Evolutionary conservation across 2,888 invertebrate genomes (phyloP).

Genomic region (Cryptocheilus praepositus): DNA sequence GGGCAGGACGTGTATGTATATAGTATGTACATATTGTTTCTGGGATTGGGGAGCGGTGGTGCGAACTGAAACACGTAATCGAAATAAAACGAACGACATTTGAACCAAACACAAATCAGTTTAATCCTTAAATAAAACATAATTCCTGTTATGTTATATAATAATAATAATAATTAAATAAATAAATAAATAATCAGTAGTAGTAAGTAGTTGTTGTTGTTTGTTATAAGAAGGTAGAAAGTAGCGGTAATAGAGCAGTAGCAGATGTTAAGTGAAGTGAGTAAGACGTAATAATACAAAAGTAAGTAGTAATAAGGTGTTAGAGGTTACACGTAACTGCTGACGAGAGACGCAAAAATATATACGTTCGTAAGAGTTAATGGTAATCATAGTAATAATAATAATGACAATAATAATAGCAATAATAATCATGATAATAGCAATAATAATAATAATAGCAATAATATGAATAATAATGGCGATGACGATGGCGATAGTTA

Average conservation of each 20-base stretch:
- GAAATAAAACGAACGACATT: slow-evolving; percentile 71
- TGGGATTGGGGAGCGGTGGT: slow-evolving; percentile 26
- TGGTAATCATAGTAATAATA: slow-evolving; percentile 44
- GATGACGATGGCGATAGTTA: slow-evolving; percentile 55
- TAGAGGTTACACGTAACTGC: slow-evolving; percentile 52
- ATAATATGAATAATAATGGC: slow-evolving; percentile 49
- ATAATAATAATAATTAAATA: slow-evolving; percentile 73
- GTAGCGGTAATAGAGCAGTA: slow-evolving; percentile 49
- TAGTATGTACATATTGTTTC: slow-evolving; percentile 3
- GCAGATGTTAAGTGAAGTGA: slow-evolving; percentile 18
- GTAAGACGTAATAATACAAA: slow-evolving; percentile 27
- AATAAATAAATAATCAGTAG: slow-evolving; percentile 73
- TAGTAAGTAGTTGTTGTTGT: slow-evolving; percentile 58
- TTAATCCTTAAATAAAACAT: slow-evolving; percentile 75
- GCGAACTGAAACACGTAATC: slow-evolving; percentile 66
- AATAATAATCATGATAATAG: slow-evolving; percentile 46
- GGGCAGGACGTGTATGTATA: slow-evolving; percentile 19
- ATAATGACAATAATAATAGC: slow-evolving; percentile 50
- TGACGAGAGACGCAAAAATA: slow-evolving; percentile 62
- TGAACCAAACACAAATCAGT: slow-evolving; percentile 75
- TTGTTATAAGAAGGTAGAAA: slow-evolving; percentile 40
- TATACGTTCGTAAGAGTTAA: slow-evolving; percentile 46
- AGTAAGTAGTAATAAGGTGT: slow-evolving; percentile 43
- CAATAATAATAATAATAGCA: slow-evolving; percentile 43
- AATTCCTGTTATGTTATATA: slow-evolving; percentile 72